Evolutionary conservation across 2,888 invertebrate genomes (phyloP), one percentile per base, ranked within the genome.

Genomic region (Rhagonycha lutea): DNA sequence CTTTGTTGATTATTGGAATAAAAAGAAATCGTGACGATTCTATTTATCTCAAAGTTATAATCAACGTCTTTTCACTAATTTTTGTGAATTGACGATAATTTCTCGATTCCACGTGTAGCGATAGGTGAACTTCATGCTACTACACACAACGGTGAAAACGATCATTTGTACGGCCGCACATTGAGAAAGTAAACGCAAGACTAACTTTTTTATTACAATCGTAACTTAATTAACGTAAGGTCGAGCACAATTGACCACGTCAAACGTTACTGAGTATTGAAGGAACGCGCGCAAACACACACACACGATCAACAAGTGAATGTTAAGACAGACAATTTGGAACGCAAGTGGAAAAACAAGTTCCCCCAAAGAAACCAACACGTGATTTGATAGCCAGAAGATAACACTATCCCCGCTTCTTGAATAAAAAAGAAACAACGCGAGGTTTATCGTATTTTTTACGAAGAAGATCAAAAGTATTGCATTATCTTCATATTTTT

Each of bases 51-150:
- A 65, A 65, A 8, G 12, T 24, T 26, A 5, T 24, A 65, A 12
- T 94, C 95, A 95, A 91, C 96, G 96, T 95, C 96, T 95, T 90
- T 96, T 96, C 85, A 96, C 96, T 87, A 96, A 91, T 90, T 96
- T 96, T 89, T 96, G 95, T 88, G 96, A 96, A 90, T 96, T 96
- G 90, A 96, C 93, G 89, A 96, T 94, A 89, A 96, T 96, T 90
- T 96, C 95, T 90, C 94, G 93, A 90, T 95, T 96, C 96, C 96
- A 96, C 90, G 95, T 95, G 92, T 94, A 95, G 89, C 92, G 93
- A 92, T 95, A 95, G 90, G 92, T 92, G 92, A 93, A 94, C 91
- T 89, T 90, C 91, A 91, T 91, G 89, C 91, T 91, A 89, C 86
- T 90, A 91, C 88, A 83, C 84, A 84, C 83, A 83, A 80, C 81